These are phyloP conservation scores for Leptothorax acervorum DNA, from an alignment of 2,888 invertebrate genomes.

Conservation along the genomic window DNA sequence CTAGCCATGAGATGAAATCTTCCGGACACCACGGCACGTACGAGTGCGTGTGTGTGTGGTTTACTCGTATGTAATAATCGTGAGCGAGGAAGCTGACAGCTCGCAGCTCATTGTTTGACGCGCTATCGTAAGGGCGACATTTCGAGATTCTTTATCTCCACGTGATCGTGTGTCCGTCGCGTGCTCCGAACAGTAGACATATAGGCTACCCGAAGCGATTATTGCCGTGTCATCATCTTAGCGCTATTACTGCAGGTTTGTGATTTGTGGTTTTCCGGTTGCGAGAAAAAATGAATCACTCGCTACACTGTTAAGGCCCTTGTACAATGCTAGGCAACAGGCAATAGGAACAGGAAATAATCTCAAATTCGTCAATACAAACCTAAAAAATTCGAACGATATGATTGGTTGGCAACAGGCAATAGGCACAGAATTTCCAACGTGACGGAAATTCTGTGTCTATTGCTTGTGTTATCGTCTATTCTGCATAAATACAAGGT, in stretches of 20 bases:
- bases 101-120: background rate
- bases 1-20: background rate
- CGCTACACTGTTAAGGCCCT: background rate
- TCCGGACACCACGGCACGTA: background rate
- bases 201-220: background rate
- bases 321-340: no score
- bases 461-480: no score
- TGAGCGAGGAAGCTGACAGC: no score
- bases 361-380: no score
- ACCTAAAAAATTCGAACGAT: no score
- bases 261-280: background rate
- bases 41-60: no score
- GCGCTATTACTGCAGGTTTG: background rate
- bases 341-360: no score
- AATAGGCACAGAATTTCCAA: no score
- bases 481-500: no score
- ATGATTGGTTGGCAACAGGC: no score
- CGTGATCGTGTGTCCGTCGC: background rate
- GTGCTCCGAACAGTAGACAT: no score
- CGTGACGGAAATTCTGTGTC: no score
- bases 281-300: slow-evolving; percentile 5
- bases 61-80: background rate
- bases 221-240: background rate
- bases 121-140: background rate
- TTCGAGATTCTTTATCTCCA: slow-evolving; percentile 6